phyloP scores from a whole-genome alignment of 2,113 vertebrate genomes.

The Callaeas wilsoni region DNA sequence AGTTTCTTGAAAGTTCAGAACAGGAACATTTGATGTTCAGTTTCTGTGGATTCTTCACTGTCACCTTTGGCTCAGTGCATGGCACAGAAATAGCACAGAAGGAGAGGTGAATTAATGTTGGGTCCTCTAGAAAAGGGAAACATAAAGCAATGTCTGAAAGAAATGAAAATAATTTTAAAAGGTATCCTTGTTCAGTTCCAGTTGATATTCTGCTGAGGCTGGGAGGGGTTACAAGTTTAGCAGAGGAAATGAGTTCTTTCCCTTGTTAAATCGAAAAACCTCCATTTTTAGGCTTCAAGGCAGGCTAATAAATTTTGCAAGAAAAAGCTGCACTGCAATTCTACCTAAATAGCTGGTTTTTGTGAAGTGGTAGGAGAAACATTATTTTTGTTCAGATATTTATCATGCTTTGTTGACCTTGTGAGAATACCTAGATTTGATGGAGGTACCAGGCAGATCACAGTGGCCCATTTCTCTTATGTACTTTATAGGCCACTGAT shows the following conservation, averaged over 20 bases:
- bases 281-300: background rate
- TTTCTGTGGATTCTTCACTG: conserved; percentile 1
- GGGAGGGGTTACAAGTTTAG: background rate
- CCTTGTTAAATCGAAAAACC: background rate
- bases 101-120: background rate
- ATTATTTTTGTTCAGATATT: background rate
- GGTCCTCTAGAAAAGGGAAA: background rate
- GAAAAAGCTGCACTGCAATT: background rate
- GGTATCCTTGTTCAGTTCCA: background rate
- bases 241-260: background rate
- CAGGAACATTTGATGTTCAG: background rate
- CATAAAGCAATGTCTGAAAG: background rate
- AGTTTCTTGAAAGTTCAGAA: conserved; percentile 9
- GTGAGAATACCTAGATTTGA: background rate
- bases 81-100: background rate
- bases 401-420: background rate
- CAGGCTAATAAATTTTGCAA: background rate
- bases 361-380: background rate
- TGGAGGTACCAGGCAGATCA: background rate
- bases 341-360: background rate
- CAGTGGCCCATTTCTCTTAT: background rate
- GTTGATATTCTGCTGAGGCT: background rate
- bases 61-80: background rate
- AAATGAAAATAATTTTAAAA: background rate
- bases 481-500: background rate